Evolutionary conservation across 2,888 invertebrate species (phyloP), one percentile per base, ranked within the genome.

Genomic region (Leptarthrus brevirostris): DNA sequence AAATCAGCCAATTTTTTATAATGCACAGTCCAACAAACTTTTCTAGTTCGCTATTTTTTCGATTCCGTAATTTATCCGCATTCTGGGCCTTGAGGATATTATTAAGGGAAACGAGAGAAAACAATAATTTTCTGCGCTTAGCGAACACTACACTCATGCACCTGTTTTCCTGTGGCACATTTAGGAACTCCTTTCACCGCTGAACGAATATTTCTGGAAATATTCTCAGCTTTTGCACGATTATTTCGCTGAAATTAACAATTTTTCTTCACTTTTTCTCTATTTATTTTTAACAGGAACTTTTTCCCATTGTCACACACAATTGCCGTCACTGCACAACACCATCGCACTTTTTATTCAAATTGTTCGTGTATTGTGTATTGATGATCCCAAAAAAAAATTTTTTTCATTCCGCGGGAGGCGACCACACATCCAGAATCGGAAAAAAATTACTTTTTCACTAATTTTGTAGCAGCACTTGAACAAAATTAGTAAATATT

Each of bases 341-440:
- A 40, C 20, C 30, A 56, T 56, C 56, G 56, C 56, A 56, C 56
- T 18, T 1, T 16, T 16, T 56, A 26, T 30, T 6, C n/a, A n/a
- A n/a, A n/a, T 10, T 36, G 36, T 61, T 5, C 36, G 40, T 61
- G 61, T 61, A 3, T 30, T 56, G 56, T 56, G 8, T 56, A 26
- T 56, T 26, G 56, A 56, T 61, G 61, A 36, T 34, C 34, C 10
- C 61, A 34, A 61, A n/a, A n/a, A n/a, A 61, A 61, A 61, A 40
- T n/a, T 40, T 61, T 61, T 61, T 61, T 61, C 61, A 61, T 61
- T 61, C 61, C 40, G 61, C 36, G 61, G 40, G 61, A 36, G 36
- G 61, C 61, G 14, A 36, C 34, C 36, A 61, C 61, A 61, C 34
- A 18, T 61, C n/a, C 61, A 61, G 40, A 18, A 18, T 30, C 12